Evolutionary conservation across 2,797 vertebrate genomes (phyloP), one percentile per base, ranked within the genome.

Genomic region (Craterocephalus amniculus): DNA sequence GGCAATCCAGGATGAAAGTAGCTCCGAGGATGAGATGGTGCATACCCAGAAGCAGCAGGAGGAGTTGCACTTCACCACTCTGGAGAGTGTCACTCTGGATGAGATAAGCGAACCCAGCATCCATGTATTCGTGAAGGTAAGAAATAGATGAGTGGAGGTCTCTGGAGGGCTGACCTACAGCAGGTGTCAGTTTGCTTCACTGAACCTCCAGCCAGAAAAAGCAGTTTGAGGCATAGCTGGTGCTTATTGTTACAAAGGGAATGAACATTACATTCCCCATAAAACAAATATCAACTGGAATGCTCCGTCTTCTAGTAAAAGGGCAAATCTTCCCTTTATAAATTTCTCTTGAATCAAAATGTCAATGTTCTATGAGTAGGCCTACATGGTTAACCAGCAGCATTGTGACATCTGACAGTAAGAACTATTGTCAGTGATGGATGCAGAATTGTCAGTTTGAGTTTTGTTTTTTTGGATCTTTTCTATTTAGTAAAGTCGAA

Each of bases 51-150:
- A 74, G 31, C 76, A 71, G 0, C 76, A 71, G 0, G 83, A 88
- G 60, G 88, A 91, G 59, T 8, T 64, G 87, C 90, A 75, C 26
- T 72, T 94, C 54, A 86, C 80, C 55, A 86, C 85, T 29, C 70
- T 89, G 54, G 91, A 92, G 62, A 75, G 18, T 0, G 63, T 84
- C 10, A 12, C 29, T 2, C 56, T 83, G 70, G 76, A 86, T 27
- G 84, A 93, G 1, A 90, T 92, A 1, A 26, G 4, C 10, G 85
- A 92, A 34, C 91, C 92, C 0, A 88, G 88, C 0, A 79, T 95
- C 69, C 27, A 91, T 2, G 91, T 95, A 36, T 95, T 88, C 43
- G 92, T 92, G 58, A 95, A 94, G 94, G 94, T 95, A 80, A 88
- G 81, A 58, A 6, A 26, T 14, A 54, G 14, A 55, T 18, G 4